Conservation (phyloP, 2,113 vertebrate species). For the Glaucidium brasilianum region DNA sequence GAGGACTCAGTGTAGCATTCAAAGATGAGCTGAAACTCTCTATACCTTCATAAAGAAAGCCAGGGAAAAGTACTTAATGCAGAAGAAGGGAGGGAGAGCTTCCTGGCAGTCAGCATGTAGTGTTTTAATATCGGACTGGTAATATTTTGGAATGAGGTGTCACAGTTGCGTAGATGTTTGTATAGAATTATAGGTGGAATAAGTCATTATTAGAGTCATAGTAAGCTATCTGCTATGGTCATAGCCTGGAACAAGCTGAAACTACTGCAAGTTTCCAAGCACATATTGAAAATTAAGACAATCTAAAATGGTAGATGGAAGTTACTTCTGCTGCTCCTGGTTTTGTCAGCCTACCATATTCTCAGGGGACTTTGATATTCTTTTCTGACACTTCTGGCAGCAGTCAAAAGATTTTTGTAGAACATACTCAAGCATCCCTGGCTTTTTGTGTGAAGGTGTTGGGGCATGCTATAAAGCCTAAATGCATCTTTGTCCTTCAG, state of each 20-base stretch:
- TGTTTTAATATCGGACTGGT: background rate
- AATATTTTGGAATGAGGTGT: background rate
- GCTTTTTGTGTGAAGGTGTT: background rate
- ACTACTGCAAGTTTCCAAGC: background rate
- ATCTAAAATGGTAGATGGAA: background rate
- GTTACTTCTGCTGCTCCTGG: background rate
- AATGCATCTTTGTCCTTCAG: background rate
- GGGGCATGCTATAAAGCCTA: background rate
- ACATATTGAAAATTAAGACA: background rate
- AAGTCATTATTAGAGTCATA: background rate
- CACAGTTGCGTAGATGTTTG: background rate
- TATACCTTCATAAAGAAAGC: background rate
- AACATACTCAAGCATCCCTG: background rate
- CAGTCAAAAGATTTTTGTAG: slow-evolving; percentile 1
- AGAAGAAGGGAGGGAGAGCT: background rate
- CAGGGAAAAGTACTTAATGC: background rate
- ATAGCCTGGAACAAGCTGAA: background rate
- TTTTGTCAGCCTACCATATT: background rate
- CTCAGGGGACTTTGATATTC: background rate
- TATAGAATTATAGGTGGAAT: background rate
- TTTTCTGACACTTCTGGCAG: slow-evolving; percentile 14
- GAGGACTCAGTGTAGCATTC: background rate
- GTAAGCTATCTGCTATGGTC: background rate
- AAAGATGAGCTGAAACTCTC: background rate
- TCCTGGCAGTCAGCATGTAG: background rate